A percentile compares a stretch with the other conserved stretches of the same genome.
Evolutionary conservation across 2,797 vertebrate species (phyloP).

Genomic region (Sylvilagus floridanus): DNA sequence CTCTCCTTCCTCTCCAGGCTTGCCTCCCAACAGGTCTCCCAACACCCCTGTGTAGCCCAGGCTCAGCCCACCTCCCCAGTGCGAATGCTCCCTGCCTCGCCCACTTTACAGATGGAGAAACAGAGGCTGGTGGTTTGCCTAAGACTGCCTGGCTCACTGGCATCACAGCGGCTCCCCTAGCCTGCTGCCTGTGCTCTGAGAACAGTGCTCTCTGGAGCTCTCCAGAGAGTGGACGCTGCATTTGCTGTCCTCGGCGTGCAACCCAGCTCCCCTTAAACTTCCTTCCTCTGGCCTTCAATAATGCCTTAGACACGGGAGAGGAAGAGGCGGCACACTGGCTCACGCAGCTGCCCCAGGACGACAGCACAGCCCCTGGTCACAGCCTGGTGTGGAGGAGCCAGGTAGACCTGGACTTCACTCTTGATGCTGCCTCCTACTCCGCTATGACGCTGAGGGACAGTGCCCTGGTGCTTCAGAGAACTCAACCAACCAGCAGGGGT

Average conservation of each 20-base stretch:
- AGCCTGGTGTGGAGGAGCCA: fast-evolving
- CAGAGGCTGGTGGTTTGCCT: background rate
- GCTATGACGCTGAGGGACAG: background rate
- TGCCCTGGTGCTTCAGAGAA: background rate
- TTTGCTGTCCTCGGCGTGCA: background rate
- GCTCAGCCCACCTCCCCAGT: background rate
- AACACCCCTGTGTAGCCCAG: background rate
- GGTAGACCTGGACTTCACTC: background rate
- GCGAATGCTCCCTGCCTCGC: too few relatives aligned
- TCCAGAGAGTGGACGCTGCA: background rate
- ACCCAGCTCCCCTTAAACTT: background rate
- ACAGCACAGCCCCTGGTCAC: fast-evolving
- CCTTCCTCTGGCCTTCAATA: background rate
- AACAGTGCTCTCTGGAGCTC: background rate
- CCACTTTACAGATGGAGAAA: conserved; percentile 15
- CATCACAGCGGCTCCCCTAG: background rate
- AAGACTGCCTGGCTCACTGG: background rate
- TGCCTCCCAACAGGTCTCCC: background rate
- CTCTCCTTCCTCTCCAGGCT: background rate
- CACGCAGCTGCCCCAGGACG: background rate
- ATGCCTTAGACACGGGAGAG: background rate
- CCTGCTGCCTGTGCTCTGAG: background rate
- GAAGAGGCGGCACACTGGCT: background rate
- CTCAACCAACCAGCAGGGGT: background rate
- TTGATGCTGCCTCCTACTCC: background rate